These are phyloP conservation scores for Cardiocondyla obscurior DNA, from an alignment of 1,140 invertebrate genomes.

Conservation along the genomic window DNA sequence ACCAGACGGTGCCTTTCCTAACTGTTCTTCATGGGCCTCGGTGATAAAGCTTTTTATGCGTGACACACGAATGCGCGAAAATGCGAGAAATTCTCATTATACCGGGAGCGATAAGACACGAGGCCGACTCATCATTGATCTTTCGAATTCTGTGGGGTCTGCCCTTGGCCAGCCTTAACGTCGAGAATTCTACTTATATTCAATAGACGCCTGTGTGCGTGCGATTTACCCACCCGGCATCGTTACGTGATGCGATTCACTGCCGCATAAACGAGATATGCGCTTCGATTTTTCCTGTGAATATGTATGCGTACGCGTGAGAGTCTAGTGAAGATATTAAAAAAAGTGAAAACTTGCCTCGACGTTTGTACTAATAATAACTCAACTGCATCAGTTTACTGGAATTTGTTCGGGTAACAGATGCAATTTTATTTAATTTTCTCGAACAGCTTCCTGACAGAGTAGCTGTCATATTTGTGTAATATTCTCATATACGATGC, in stretches of 20 bases:
- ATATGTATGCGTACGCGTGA: background rate
- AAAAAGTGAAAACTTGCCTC: background rate
- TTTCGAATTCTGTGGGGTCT: conserved; percentile 64
- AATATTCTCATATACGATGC: too few relatives aligned
- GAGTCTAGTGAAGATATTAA: background rate
- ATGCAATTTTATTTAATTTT: too few relatives aligned
- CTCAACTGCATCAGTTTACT: too few relatives aligned
- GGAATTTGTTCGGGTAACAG: background rate
- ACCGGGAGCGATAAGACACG: background rate
- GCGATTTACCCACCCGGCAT: conserved; percentile 54
- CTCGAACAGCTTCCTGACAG: too few relatives aligned
- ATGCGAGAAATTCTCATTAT: conserved; percentile 77
- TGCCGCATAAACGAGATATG: background rate
- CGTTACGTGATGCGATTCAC: conserved; percentile 46
- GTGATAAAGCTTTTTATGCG: background rate
- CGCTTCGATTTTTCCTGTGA: background rate
- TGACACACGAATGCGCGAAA: conserved; percentile 58
- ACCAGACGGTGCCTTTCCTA: too few relatives aligned
- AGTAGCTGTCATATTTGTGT: too few relatives aligned
- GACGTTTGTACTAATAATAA: too few relatives aligned
- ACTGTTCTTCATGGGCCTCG: too few relatives aligned
- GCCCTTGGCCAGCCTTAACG: conserved; percentile 54
- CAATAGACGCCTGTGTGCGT: conserved; percentile 24
- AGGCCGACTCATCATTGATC: conserved; percentile 69
- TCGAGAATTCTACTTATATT: conserved; percentile 71